Evolutionary conservation across 2,797 vertebrate species (phyloP).

Genomic region (Delichon dasypus): DNA sequence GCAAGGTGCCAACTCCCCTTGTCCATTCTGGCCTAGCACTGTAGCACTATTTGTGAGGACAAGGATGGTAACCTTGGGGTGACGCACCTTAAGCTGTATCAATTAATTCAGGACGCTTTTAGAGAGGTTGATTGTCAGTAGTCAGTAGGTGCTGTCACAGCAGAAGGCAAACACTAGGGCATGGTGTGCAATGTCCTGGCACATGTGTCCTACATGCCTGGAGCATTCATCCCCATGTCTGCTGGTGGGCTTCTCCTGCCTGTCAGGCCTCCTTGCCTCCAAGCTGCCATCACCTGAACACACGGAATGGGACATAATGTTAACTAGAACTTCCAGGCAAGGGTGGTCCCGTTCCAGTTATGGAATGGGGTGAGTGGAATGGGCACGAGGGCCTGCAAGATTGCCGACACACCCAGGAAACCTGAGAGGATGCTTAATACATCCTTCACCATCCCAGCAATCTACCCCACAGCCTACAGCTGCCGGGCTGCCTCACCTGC

Average conservation of each 20-base stretch:
- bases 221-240: not conserved
- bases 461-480: too few relatives aligned
- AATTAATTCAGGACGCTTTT: not conserved
- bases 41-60: not conserved
- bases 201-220: not conserved
- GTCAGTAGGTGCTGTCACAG: not conserved
- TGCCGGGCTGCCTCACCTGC: not conserved
- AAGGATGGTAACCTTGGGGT: not conserved
- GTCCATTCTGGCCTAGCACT: not conserved
- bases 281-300: not conserved
- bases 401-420: not conserved
- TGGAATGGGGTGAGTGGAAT: not conserved
- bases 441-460: not conserved
- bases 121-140: not conserved
- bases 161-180: not conserved
- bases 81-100: not conserved
- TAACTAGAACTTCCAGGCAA: not conserved
- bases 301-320: fast-evolving
- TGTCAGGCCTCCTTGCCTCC: not conserved
- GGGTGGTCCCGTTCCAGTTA: not conserved
- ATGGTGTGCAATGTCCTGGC: fast-evolving
- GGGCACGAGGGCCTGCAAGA: not conserved
- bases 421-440: not conserved
- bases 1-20: not conserved
- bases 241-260: not conserved